Evolutionary conservation across 2,888 invertebrate species (phyloP).

Genomic region (Steromphala cineraria): DNA sequence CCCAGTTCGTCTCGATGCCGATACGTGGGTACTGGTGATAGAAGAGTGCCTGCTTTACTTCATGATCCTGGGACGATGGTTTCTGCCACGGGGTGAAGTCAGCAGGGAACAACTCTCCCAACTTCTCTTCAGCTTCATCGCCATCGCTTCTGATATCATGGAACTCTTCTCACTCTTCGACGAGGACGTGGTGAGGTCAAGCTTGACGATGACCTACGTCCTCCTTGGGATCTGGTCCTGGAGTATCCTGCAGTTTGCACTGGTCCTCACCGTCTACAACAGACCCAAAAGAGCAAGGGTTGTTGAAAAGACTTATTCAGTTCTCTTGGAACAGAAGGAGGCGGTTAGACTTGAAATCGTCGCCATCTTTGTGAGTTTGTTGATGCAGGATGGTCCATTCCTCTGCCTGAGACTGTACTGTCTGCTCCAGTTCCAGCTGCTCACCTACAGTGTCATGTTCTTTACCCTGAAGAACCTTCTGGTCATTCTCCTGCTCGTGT

Average conservation of each 20-base stretch:
- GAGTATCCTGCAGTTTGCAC: conserved; percentile 69
- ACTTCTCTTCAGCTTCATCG: conserved; percentile 70
- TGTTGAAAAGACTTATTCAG: not conserved
- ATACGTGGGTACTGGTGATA: conserved; percentile 47
- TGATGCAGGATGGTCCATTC: conserved; percentile 58
- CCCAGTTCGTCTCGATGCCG: conserved; percentile 25
- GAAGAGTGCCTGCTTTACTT: conserved; percentile 47
- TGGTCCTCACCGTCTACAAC: conserved; percentile 51
- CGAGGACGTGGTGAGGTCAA: conserved; percentile 51
- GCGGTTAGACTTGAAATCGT: conserved; percentile 10
- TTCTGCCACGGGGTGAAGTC: conserved; percentile 48
- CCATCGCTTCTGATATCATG: conserved; percentile 67
- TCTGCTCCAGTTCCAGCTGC: conserved; percentile 84
- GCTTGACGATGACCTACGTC: conserved; percentile 63
- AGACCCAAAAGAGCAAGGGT: conserved; percentile 1
- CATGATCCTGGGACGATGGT: conserved; percentile 46
- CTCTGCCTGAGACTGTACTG: conserved; percentile 80
- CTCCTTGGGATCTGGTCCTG: conserved; percentile 68
- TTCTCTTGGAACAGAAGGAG: not conserved
- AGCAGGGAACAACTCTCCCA: conserved; percentile 66
- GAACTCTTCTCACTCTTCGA: conserved; percentile 57
- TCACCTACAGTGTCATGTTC: conserved; percentile 67
- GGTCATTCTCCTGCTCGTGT: conserved; percentile 51
- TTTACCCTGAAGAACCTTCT: conserved; percentile 65
- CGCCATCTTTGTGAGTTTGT: conserved; percentile 33